These are phyloP conservation scores for Hirundichthys speculiger DNA, from an alignment of 2,113 vertebrate species.

Conservation along the genomic window DNA sequence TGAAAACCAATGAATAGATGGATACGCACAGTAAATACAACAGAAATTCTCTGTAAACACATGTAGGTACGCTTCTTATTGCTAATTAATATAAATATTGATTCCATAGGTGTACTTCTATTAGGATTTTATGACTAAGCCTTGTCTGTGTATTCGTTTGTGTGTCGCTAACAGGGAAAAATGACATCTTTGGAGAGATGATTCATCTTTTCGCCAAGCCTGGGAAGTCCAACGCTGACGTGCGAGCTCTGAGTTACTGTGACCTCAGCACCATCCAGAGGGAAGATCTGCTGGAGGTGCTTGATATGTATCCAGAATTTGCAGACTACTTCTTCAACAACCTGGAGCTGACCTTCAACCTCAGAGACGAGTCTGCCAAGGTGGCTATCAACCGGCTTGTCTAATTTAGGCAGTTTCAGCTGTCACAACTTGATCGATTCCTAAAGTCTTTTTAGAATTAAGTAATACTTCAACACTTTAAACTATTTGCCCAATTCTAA, in stretches of 20 bases:
- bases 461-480: not conserved
- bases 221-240: conserved; percentile 96
- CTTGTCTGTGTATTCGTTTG: conserved; percentile 8
- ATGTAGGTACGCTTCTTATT: not conserved
- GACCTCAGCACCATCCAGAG: conserved; percentile 97
- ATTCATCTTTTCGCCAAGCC: conserved; percentile 94
- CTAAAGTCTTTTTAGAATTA: no score
- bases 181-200: conserved; percentile 99
- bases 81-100: no score
- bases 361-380: conserved; percentile 91
- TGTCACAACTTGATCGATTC: no score
- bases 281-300: conserved; percentile 94
- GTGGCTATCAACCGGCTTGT: conserved; percentile 65
- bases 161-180: conserved; percentile 86
- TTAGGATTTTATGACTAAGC: not conserved
- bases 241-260: conserved; percentile 96
- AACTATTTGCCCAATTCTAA: not conserved
- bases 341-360: conserved; percentile 96
- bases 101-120: no score
- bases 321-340: conserved; percentile 95
- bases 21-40: conserved; percentile 4
- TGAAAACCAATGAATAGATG: conserved; percentile 20
- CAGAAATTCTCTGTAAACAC: conserved; percentile 5
- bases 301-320: conserved; percentile 99
- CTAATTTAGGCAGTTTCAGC: no score